phyloP scores from a whole-genome alignment of 2,797 vertebrate genomes.

The Agapornis canus region DNA sequence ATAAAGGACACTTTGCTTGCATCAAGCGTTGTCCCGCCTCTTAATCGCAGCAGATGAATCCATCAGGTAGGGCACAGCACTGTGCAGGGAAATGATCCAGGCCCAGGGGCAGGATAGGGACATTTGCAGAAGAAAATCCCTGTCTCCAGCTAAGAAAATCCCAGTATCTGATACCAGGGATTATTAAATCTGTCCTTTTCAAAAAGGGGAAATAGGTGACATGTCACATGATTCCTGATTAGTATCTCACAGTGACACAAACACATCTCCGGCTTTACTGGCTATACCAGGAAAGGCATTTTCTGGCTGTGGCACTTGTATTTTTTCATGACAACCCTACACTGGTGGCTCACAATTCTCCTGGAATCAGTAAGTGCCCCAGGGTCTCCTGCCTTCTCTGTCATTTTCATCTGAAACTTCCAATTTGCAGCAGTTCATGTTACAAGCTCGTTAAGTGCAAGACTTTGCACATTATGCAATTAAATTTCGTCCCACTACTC shows the following conservation, averaged over 20 bases:
- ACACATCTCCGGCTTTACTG: background rate
- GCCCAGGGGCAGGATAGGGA: accelerated
- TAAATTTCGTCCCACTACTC: constrained; percentile 54
- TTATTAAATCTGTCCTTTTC: background rate
- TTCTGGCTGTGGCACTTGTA: background rate
- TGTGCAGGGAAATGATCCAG: background rate
- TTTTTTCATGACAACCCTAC: background rate
- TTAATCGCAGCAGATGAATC: background rate
- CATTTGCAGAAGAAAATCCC: background rate
- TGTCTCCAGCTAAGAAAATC: background rate
- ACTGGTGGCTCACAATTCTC: background rate
- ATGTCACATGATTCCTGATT: background rate
- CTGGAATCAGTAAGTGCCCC: background rate
- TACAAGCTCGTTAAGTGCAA: constrained; percentile 39
- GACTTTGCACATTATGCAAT: constrained; percentile 62
- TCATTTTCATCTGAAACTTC: constrained; percentile 36
- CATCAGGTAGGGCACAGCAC: background rate
- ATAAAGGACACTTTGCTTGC: no score
- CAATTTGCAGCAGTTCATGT: constrained; percentile 53
- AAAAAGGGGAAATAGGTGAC: background rate
- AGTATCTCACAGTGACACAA: background rate
- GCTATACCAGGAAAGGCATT: background rate
- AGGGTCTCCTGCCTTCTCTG: background rate
- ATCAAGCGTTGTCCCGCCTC: no score
- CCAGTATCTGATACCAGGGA: background rate